Percentiles rank a stretch among this genome's conserved stretches.
These are phyloP conservation scores for Hypselothyrea guttata DNA, from an alignment of 2,888 invertebrate genomes.

Conservation along the genomic window DNA sequence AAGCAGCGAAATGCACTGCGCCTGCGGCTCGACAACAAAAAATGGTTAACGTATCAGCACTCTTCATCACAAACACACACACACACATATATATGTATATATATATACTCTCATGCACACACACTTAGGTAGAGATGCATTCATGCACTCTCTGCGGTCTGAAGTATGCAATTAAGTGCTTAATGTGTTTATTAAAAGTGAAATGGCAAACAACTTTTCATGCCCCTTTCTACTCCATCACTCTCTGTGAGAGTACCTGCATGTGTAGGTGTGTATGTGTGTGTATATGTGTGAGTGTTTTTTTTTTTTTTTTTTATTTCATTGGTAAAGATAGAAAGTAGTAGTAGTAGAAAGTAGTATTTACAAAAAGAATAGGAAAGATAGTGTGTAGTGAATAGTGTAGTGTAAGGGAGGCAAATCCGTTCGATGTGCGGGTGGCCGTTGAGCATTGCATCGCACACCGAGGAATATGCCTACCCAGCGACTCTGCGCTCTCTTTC, in stretches of 20 bases:
- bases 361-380: too few relatives aligned
- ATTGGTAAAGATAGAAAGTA: too few relatives aligned
- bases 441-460: too few relatives aligned
- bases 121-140: slow-evolving; percentile 14
- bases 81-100: not conserved
- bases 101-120: slow-evolving; percentile 8
- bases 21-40: slow-evolving; percentile 16
- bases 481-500: too few relatives aligned
- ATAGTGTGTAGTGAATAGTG: too few relatives aligned
- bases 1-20: slow-evolving; percentile 3
- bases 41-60: not conserved
- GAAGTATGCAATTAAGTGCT: slow-evolving; percentile 64
- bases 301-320: too few relatives aligned
- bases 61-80: too few relatives aligned
- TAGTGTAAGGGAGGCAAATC: too few relatives aligned
- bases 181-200: slow-evolving; percentile 71
- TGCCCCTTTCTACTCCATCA: not conserved
- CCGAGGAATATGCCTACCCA: too few relatives aligned
- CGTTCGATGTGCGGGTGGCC: too few relatives aligned
- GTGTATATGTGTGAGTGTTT: slow-evolving; percentile 6
- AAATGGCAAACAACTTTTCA: slow-evolving; percentile 60
- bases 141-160: slow-evolving; percentile 32
- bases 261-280: slow-evolving; percentile 11
- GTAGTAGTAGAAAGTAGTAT: too few relatives aligned
- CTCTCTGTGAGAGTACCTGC: slow-evolving; percentile 8